phyloP scores from a whole-genome alignment of 2,797 vertebrate genomes.

The Acropternis orthonyx region DNA sequence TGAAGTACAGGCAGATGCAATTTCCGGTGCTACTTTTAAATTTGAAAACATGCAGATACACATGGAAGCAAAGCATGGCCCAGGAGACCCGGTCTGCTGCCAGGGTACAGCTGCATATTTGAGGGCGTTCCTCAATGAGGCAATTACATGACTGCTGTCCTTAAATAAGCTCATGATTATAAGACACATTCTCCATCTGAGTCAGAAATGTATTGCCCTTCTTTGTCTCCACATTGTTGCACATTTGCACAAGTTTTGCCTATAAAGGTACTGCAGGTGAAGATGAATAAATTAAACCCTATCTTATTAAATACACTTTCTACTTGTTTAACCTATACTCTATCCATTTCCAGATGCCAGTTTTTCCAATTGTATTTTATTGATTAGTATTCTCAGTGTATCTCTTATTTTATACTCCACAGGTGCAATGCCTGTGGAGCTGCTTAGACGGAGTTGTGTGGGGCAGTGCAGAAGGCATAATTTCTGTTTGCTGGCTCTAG shows the following conservation, averaged over 20 bases:
- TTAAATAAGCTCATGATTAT: not conserved
- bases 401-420: not conserved
- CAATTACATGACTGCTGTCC: not conserved
- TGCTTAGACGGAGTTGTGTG: not conserved
- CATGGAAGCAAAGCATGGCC: not conserved
- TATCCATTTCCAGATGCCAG: not conserved
- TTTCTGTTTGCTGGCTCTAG: not conserved
- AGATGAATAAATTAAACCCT: not conserved
- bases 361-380: not conserved
- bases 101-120: not conserved
- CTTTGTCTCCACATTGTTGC: fast-evolving
- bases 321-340: not conserved
- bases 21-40: not conserved
- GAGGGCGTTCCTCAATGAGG: not conserved
- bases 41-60: not conserved
- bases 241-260: not conserved
- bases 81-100: not conserved
- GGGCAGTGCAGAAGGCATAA: not conserved
- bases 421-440: not conserved
- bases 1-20: not conserved
- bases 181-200: not conserved
- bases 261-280: not conserved
- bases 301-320: not conserved
- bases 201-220: not conserved
- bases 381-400: not conserved